A percentile compares a stretch with the other conserved stretches of the same genome.
These are phyloP conservation scores for Drosophila prostipennis DNA, from an alignment of 2,888 invertebrate genomes.

Conservation along the genomic window DNA sequence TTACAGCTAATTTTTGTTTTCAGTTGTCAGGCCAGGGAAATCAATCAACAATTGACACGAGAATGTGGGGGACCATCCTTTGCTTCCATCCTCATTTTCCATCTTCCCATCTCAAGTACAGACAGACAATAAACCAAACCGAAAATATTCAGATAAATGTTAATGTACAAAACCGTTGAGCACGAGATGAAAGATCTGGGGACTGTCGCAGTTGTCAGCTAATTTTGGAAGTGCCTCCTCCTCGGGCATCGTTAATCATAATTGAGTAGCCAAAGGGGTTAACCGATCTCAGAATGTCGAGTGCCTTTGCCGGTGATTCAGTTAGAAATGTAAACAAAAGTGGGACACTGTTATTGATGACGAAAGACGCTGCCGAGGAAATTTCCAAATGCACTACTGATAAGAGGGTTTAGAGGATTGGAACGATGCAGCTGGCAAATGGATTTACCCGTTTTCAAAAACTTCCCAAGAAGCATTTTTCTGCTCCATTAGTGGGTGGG, in stretches of 20 bases:
- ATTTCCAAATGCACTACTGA: conserved; percentile 27
- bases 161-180: conserved; percentile 57
- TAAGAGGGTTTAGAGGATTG: conserved; percentile 1
- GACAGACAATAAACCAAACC: conserved; percentile 4
- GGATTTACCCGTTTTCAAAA: conserved; percentile 39
- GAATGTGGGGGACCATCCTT: conserved; percentile 30
- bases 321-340: conserved; percentile 40
- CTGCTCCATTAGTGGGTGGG: conserved; percentile 19
- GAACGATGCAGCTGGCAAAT: conserved; percentile 15
- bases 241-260: conserved; percentile 67
- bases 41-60: conserved; percentile 73
- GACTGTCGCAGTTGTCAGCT: conserved; percentile 46
- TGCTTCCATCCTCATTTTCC: conserved; percentile 2
- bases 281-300: conserved; percentile 19
- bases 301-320: conserved; percentile 31
- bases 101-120: conserved; percentile 18
- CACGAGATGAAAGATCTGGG: conserved; percentile 51
- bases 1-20: conserved; percentile 57
- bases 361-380: conserved; percentile 10
- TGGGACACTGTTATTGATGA: conserved; percentile 9
- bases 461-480: conserved; percentile 34
- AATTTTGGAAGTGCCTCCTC: conserved; percentile 60
- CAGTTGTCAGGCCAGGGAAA: conserved; percentile 63
- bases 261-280: conserved; percentile 61
- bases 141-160: conserved; percentile 47